These are phyloP conservation scores for Melanchra persicariae DNA, from an alignment of 2,888 invertebrate genomes.

Conservation along the genomic window DNA sequence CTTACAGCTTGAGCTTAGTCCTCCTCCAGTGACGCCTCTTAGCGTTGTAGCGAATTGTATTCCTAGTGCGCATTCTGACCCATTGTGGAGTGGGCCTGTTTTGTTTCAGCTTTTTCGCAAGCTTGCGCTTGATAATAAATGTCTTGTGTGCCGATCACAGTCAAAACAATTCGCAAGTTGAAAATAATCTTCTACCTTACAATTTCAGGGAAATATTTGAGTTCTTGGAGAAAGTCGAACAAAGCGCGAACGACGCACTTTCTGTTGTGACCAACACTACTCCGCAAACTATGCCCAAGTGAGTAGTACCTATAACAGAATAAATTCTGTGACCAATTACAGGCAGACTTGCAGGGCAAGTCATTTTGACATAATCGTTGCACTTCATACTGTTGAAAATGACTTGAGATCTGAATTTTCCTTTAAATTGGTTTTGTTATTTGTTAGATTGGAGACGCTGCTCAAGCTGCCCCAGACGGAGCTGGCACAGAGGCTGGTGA, in stretches of 20 bases:
- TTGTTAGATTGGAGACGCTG: slow-evolving; percentile 89
- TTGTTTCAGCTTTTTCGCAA: slow-evolving; percentile 99
- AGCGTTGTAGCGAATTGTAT: slow-evolving; percentile 99
- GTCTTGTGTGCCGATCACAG: slow-evolving; percentile 99
- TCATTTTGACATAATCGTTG: neutral
- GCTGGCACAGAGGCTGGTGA: slow-evolving; percentile 91
- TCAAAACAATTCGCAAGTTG: too few species aligned
- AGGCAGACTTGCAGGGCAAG: too few species aligned
- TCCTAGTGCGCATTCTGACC: slow-evolving; percentile 99
- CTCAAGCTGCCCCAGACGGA: slow-evolving; percentile 91
- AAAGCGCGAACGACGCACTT: slow-evolving; percentile 88
- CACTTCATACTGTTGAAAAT: neutral
- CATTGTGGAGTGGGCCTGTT: slow-evolving; percentile 99
- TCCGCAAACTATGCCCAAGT: slow-evolving; percentile 86
- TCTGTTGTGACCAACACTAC: slow-evolving; percentile 83
- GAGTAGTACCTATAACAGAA: slow-evolving; percentile 59
- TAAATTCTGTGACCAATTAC: too few species aligned
- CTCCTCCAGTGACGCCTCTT: too few species aligned
- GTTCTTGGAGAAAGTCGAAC: slow-evolving; percentile 92
- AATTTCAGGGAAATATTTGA: slow-evolving; percentile 91
- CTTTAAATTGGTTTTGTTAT: neutral
- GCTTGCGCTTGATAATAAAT: slow-evolving; percentile 99
- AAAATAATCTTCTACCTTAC: neutral
- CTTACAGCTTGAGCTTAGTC: too few species aligned
- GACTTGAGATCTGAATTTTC: neutral